Evolutionary conservation across 1,140 invertebrate species (phyloP).

Genomic region (Daktulosphaira vitifoliae): DNA sequence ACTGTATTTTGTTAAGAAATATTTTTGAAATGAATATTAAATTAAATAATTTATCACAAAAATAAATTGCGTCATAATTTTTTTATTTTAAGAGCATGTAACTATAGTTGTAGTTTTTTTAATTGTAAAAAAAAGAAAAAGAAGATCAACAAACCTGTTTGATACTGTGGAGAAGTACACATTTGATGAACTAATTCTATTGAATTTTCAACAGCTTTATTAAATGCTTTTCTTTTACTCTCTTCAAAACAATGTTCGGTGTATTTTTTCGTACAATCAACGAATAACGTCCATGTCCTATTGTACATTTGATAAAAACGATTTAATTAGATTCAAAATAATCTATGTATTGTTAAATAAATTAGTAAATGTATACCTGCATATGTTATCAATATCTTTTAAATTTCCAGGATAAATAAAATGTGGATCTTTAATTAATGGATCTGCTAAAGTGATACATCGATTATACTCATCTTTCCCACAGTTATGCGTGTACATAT

Average conservation of each 20-base stretch:
- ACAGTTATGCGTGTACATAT: conserved; percentile 41
- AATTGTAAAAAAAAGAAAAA: too few species aligned
- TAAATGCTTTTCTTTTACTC: conserved; percentile 48
- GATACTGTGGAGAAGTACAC: conserved; percentile 50
- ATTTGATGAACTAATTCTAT: conserved; percentile 53
- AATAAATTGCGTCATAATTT: too few species aligned
- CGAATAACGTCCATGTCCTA: conserved; percentile 51
- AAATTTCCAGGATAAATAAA: conserved; percentile 53
- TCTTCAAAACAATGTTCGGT: conserved; percentile 52
- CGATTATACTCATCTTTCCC: conserved; percentile 48
- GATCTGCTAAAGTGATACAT: conserved; percentile 50
- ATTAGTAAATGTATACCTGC: conserved; percentile 43
- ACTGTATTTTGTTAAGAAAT: too few species aligned
- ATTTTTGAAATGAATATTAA: too few species aligned
- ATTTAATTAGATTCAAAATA: not conserved
- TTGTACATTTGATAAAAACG: not conserved
- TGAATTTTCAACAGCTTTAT: conserved; percentile 50
- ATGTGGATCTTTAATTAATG: conserved; percentile 50
- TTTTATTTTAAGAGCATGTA: too few species aligned
- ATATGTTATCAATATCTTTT: conserved; percentile 51
- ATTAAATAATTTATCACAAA: too few species aligned
- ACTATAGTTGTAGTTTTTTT: too few species aligned
- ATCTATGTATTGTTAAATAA: not conserved
- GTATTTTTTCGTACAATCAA: conserved; percentile 50
- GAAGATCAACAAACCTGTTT: conserved; percentile 49